These are phyloP conservation scores for Phainopepla nitens DNA, from an alignment of 2,113 vertebrate genomes.

Conservation along the genomic window DNA sequence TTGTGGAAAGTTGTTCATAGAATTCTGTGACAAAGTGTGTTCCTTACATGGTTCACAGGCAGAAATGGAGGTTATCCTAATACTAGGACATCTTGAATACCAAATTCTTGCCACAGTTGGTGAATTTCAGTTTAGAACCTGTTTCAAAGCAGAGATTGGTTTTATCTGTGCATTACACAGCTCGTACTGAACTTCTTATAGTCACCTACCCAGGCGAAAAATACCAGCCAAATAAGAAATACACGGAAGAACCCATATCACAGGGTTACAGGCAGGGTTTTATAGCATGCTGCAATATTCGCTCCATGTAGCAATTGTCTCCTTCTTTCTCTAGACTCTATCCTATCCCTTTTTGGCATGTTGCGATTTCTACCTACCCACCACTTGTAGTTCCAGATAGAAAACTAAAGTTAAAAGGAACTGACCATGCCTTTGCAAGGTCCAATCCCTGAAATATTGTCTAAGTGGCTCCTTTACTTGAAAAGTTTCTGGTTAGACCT, in stretches of 20 bases:
- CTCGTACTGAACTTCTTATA: neutral
- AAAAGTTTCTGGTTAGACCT: neutral
- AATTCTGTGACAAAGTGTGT: neutral
- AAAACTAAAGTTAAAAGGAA: neutral
- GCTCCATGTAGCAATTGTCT: neutral
- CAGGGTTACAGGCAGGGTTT: neutral
- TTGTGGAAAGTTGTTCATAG: neutral
- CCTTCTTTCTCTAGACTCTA: neutral
- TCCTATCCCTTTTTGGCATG: neutral
- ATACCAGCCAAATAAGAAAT: neutral
- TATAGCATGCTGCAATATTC: neutral
- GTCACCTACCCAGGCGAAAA: neutral
- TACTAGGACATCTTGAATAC: neutral
- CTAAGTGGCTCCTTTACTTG: neutral
- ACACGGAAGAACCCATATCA: rapidly evolving
- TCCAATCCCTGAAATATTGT: neutral
- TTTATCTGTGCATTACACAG: neutral
- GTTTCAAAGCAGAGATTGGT: neutral
- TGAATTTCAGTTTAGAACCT: neutral
- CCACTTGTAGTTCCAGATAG: neutral
- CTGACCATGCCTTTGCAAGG: neutral
- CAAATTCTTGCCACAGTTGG: neutral
- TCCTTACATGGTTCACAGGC: neutral
- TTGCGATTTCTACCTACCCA: neutral
- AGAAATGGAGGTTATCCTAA: neutral